A percentile compares a stretch with the other conserved stretches of the same genome.
These are phyloP conservation scores for Piaya cayana DNA, from an alignment of 2,113 vertebrate species.

Conservation along the genomic window DNA sequence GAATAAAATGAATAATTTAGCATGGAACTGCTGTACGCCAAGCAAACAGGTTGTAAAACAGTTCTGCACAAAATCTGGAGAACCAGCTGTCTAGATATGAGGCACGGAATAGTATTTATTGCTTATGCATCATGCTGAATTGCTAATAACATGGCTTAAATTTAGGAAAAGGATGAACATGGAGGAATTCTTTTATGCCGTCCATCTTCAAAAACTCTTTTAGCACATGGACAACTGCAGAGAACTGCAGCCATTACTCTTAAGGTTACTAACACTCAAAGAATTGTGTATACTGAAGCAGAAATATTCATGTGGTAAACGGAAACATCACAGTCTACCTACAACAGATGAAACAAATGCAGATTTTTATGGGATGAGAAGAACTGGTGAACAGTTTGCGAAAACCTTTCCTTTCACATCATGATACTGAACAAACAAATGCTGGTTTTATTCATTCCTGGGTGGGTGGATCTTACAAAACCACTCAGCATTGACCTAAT, in stretches of 20 bases:
- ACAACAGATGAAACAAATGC: neutral
- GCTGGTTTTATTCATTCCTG: neutral
- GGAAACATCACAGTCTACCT: neutral
- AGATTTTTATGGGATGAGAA: neutral
- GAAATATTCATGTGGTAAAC: neutral
- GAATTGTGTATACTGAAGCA: neutral
- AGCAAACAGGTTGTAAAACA: slow-evolving; percentile 14
- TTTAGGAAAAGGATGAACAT: neutral
- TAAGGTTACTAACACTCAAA: neutral
- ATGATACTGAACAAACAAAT: neutral
- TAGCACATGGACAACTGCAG: neutral
- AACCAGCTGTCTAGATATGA: neutral
- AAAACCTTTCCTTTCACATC: neutral
- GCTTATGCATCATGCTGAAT: neutral
- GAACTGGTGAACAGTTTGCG: neutral
- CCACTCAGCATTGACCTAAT: neutral
- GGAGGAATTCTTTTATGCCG: neutral
- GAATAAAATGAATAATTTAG: slow-evolving; percentile 19
- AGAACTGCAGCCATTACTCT: neutral
- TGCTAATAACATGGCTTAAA: neutral
- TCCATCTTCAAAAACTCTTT: neutral
- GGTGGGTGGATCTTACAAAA: neutral
- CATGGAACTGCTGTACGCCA: slow-evolving; percentile 29
- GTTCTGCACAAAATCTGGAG: neutral
- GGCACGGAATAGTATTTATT: neutral